Evolutionary conservation across 1,140 invertebrate species (phyloP).

Genomic region (Neodiprion lecontei): DNA sequence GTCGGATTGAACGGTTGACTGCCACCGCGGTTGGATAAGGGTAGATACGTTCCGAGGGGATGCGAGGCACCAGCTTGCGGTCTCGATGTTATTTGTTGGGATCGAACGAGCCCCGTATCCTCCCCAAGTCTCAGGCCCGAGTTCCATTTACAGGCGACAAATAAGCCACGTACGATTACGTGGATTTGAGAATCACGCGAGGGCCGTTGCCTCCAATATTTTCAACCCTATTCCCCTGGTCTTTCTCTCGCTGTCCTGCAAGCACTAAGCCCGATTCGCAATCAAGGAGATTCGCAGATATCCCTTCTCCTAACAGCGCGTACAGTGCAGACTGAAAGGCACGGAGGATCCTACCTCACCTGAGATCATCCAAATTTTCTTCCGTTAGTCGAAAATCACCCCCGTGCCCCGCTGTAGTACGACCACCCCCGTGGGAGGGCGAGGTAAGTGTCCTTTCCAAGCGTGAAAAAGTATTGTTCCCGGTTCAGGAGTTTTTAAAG

Average conservation of each 20-base stretch:
- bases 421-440: neutral
- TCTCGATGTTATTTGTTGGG: slow-evolving; percentile 23
- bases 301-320: no score
- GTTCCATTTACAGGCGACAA: neutral
- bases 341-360: no score
- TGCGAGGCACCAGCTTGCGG: slow-evolving; percentile 3
- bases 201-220: no score
- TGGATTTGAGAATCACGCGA: no score
- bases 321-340: no score
- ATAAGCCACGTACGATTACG: no score
- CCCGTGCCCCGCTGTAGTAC: neutral
- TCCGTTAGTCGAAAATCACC: neutral
- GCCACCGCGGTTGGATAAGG: neutral
- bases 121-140: neutral
- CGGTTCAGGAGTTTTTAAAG: neutral
- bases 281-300: no score
- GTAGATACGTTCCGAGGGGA: neutral
- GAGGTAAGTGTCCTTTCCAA: neutral
- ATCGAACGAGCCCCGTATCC: slow-evolving; percentile 14
- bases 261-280: no score
- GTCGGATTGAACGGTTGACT: slow-evolving; percentile 25
- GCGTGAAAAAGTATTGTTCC: slow-evolving; percentile 5
- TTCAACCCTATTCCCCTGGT: no score
- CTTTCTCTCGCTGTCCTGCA: no score
- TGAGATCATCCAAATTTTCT: no score